phyloP scores from a whole-genome alignment of 37 sponge, comb jelly and placozoan species.

The Halisarca cf. caerulea region DNA sequence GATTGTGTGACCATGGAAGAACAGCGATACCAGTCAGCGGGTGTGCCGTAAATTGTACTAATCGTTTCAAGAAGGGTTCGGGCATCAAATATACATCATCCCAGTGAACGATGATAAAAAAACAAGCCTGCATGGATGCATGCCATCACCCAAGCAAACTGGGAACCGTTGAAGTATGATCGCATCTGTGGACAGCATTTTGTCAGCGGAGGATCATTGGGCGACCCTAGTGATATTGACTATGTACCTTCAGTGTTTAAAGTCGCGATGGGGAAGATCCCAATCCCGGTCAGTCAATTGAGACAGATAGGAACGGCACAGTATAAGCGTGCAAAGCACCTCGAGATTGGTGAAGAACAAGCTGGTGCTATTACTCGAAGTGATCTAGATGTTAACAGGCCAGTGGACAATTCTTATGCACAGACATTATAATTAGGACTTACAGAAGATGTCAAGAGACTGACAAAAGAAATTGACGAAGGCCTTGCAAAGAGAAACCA shows the following conservation, averaged over 20 bases:
- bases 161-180: neutral
- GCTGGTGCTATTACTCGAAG: too few relatives aligned
- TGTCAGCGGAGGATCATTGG: neutral
- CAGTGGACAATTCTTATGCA: too few relatives aligned
- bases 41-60: conserved; percentile 17
- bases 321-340: too few relatives aligned
- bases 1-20: too few relatives aligned
- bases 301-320: too few relatives aligned
- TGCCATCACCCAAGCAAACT: neutral
- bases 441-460: too few relatives aligned
- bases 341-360: too few relatives aligned
- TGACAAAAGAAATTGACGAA: too few relatives aligned
- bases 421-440: too few relatives aligned
- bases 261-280: neutral
- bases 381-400: too few relatives aligned
- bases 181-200: conserved; percentile 19
- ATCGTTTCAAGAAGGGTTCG: neutral
- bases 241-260: conserved; percentile 8
- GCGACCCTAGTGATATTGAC: conserved; percentile 1
- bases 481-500: too few relatives aligned
- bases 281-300: too few relatives aligned
- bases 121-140: neutral
- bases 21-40: conserved; percentile 17
- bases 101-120: neutral
- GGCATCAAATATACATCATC: conserved; percentile 1